Base-by-base conservation (phyloP, 1,140 invertebrate species). In the Monochamus saltuarius region DNA sequence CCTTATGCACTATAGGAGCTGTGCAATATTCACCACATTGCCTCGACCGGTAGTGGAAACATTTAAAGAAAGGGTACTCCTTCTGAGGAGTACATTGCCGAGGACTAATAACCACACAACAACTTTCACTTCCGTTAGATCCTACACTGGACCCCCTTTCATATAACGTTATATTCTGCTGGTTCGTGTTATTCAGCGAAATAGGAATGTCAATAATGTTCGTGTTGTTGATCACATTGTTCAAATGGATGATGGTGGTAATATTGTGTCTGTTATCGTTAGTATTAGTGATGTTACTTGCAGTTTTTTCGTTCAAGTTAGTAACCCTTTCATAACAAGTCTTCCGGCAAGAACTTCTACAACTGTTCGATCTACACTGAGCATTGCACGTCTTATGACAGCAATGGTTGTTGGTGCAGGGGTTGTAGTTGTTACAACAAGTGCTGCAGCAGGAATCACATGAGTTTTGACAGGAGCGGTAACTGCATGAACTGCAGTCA, bases 141-240 rank as follows among this genome's bases (percentile, higher is more conserved):
- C 11, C n/a, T 10, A 11, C 43, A 17, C 16, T 19, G 11, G 9
- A 9, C 35, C 43, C 59, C 11, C 42, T 37, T 14, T 63, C 54
- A 6, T 35, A 36, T 11, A 66, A 52, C 8, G 73, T 65, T 16
- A 75, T 73, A 54, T 75, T 74, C 51, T 75, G 73, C 9, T 66
- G 57, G 53, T 73, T 73, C 0, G 68, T 71, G n/a, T 66, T 73
- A 17, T 72, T 73, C 2, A 75, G 40, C 8, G 60, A 67, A 29
- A 75, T 68, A 0, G 74, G 74, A 1, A 75, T 47, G 56, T 74
- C 71, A n/a, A 75, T 61, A 2, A 73, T 9, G 49, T 75, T 73
- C 0, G 74, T 74, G 42, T 70, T 72, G 42, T 75, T 75, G 14
- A 75, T 68, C 8, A 67, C 50, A 49, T 73, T 75, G 13, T 74